phyloP scores from a whole-genome alignment of 2,888 invertebrate species.

The Iphiclides podalirius region DNA sequence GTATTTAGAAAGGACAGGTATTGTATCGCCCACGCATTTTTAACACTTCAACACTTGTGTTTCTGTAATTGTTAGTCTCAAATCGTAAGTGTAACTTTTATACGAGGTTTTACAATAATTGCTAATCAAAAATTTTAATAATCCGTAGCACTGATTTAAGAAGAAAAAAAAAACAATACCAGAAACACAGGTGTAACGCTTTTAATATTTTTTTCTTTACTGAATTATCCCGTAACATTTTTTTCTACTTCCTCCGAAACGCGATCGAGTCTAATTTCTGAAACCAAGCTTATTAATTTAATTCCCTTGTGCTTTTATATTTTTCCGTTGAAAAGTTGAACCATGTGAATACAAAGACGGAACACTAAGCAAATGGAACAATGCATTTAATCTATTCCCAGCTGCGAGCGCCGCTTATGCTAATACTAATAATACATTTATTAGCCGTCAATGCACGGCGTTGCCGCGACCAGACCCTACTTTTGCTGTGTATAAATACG shows the following conservation, averaged over 20 bases:
- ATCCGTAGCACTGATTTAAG: too few species aligned
- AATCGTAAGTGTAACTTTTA: too few species aligned
- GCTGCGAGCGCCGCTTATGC: constrained; percentile 54
- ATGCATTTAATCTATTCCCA: constrained; percentile 52
- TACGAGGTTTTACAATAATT: too few species aligned
- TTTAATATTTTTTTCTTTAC: constrained; percentile 37
- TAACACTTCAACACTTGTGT: constrained; percentile 70
- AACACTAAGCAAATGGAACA: constrained; percentile 43
- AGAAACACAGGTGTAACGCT: constrained; percentile 58
- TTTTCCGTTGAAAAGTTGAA: constrained; percentile 23
- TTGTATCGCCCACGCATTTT: constrained; percentile 82
- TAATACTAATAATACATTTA: constrained; percentile 57
- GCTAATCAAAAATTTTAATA: too few species aligned
- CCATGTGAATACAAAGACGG: constrained; percentile 15
- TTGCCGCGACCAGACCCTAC: constrained; percentile 27
- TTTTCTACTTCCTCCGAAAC: constrained; percentile 14
- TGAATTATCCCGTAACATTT: constrained; percentile 32
- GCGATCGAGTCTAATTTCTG: constrained; percentile 15
- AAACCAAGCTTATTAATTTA: constrained; percentile 47
- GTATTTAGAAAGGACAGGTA: constrained; percentile 83
- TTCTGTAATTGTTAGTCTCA: constrained; percentile 42
- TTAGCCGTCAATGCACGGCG: constrained; percentile 36
- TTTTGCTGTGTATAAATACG: constrained; percentile 28
- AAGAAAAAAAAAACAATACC: constrained; percentile 34
- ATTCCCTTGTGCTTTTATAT: constrained; percentile 29